Conservation (phyloP, 2,888 invertebrate genomes). For the Subacronicta megacephala region DNA sequence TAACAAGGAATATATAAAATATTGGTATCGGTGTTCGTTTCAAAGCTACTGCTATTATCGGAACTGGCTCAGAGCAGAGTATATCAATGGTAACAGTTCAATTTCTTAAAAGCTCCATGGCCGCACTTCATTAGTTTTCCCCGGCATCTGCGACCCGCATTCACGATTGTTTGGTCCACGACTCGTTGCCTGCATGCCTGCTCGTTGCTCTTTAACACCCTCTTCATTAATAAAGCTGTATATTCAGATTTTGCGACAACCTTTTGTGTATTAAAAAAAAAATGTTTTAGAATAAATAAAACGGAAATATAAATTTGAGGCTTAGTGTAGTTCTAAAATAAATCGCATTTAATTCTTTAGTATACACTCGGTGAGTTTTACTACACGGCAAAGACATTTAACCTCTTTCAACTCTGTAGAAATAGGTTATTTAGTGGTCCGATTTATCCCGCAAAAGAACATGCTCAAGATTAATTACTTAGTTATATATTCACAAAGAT, state of each 20-base stretch:
- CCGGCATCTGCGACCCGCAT: constrained; percentile 78
- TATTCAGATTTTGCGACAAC: constrained; percentile 58
- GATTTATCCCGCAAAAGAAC: too few relatives aligned
- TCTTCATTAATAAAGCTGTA: constrained; percentile 70
- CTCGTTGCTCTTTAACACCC: constrained; percentile 57
- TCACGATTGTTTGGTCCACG: constrained; percentile 75
- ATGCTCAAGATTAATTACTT: too few relatives aligned
- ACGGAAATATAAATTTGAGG: constrained; percentile 5
- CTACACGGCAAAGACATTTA: too few relatives aligned
- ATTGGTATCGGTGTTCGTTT: constrained; percentile 27
- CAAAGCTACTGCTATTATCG: constrained; percentile 25
- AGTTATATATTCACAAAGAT: too few relatives aligned
- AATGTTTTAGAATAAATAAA: constrained; percentile 23
- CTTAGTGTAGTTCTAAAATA: constrained; percentile 6
- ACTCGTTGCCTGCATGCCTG: constrained; percentile 64
- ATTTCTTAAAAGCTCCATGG: constrained; percentile 80
- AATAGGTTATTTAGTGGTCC: too few relatives aligned
- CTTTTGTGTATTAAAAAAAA: constrained; percentile 40
- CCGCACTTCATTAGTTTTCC: constrained; percentile 81
- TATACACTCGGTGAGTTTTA: too few relatives aligned
- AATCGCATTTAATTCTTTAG: too few relatives aligned
- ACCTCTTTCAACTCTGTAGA: too few relatives aligned
- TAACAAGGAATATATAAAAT: constrained; percentile 34
- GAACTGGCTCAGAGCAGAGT: constrained; percentile 40
- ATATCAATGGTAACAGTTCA: constrained; percentile 69